A percentile compares a stretch with the other conserved stretches of the same genome.
Conservation (phyloP, 1,140 invertebrate species). For the Ceratina australensis region DNA sequence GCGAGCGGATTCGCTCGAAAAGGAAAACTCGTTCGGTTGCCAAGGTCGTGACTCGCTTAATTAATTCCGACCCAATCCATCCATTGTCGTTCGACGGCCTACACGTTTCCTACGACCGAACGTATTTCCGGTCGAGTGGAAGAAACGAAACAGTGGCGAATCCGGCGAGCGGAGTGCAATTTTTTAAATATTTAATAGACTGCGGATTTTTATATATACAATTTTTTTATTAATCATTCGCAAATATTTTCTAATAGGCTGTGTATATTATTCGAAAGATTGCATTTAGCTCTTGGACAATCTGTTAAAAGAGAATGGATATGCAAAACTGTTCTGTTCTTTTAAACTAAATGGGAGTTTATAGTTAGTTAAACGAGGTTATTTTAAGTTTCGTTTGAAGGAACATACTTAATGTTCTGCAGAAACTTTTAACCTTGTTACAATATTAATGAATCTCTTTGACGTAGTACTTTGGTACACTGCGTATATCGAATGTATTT, state of each 20-base stretch:
- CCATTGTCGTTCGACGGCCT: conserved; percentile 18
- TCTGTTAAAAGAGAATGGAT: background rate
- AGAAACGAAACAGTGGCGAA: background rate
- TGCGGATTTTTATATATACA: no score
- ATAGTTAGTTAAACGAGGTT: no score
- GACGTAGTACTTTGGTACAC: no score
- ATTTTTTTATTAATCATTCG: no score
- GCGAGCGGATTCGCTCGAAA: background rate
- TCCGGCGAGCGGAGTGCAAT: background rate
- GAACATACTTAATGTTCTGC: no score
- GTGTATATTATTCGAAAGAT: background rate
- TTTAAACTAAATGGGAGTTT: background rate
- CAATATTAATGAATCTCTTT: no score
- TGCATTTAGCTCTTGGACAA: background rate
- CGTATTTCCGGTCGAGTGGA: background rate
- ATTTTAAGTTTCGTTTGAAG: no score
- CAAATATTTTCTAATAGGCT: no score
- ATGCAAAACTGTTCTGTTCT: no score
- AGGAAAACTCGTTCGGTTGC: background rate
- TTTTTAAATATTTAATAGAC: background rate
- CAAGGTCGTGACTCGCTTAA: background rate
- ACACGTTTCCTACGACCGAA: conserved; percentile 3
- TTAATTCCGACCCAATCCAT: conserved; percentile 30
- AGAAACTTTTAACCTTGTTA: no score
- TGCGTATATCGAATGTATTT: no score